Conservation (phyloP, 2,888 invertebrate genomes). For the Thysanoteuthis rhombus region DNA sequence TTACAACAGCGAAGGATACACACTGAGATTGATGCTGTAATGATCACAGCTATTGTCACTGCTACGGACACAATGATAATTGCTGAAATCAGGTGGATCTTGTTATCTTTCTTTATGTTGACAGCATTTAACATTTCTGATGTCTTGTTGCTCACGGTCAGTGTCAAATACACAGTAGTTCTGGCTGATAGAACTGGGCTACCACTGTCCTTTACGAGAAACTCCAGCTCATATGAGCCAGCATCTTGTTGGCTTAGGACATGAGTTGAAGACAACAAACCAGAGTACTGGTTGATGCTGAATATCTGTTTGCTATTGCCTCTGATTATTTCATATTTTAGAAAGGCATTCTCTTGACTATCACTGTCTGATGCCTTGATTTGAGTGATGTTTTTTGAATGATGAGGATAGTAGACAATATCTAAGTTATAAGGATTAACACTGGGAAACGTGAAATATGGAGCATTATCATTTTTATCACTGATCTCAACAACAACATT, state of each 20-base stretch:
- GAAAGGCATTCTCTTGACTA: background rate
- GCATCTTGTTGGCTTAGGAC: constrained; percentile 12
- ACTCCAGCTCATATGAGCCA: background rate
- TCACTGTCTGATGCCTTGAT: background rate
- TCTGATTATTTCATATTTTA: background rate
- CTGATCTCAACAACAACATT: background rate
- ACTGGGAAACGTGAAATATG: background rate
- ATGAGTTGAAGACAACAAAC: background rate
- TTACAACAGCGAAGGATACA: too few relatives aligned
- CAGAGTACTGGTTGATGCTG: background rate
- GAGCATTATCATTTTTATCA: background rate
- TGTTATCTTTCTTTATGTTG: too few relatives aligned
- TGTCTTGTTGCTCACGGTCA: background rate
- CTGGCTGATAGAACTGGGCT: background rate
- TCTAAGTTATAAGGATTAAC: background rate
- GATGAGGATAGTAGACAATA: background rate
- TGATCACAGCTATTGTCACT: too few relatives aligned
- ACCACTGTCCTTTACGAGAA: background rate
- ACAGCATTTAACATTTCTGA: too few relatives aligned
- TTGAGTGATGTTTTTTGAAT: background rate
- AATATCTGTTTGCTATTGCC: background rate
- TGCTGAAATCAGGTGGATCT: too few relatives aligned
- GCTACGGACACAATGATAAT: too few relatives aligned
- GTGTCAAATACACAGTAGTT: background rate
- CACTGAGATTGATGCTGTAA: too few relatives aligned